Conservation (phyloP, 2,888 invertebrate species). For the Lysandra bellargus region DNA sequence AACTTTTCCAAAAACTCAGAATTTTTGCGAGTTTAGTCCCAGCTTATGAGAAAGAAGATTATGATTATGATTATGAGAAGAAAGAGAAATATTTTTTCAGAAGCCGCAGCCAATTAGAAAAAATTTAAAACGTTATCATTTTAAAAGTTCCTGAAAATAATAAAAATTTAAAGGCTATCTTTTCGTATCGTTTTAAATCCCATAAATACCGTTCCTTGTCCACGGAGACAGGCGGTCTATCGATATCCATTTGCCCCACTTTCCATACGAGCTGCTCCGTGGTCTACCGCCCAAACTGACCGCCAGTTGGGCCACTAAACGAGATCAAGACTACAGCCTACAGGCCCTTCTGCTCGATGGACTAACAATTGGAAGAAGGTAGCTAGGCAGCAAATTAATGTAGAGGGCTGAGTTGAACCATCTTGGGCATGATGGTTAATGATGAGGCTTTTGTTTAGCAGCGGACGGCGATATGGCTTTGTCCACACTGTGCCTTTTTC, state of each 20-base stretch:
- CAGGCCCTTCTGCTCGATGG: background rate
- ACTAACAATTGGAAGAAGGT: no score
- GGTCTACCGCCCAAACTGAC: conserved; percentile 24
- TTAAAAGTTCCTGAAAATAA: background rate
- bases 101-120: background rate
- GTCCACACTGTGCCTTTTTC: no score
- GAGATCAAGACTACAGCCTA: no score
- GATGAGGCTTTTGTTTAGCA: no score
- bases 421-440: no score
- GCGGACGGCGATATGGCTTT: no score
- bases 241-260: conserved; percentile 39
- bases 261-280: conserved; percentile 33
- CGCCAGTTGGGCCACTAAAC: conserved; percentile 25
- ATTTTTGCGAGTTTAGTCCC: no score
- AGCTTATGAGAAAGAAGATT: no score
- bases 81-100: background rate
- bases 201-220: conserved; percentile 9
- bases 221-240: conserved; percentile 30
- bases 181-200: background rate
- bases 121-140: background rate
- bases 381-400: no score
- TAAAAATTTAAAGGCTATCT: background rate
- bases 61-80: no score
- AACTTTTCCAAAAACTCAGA: no score
- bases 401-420: no score